phyloP scores from a whole-genome alignment of 2,888 invertebrate genomes.

The Rhingia rostrata region DNA sequence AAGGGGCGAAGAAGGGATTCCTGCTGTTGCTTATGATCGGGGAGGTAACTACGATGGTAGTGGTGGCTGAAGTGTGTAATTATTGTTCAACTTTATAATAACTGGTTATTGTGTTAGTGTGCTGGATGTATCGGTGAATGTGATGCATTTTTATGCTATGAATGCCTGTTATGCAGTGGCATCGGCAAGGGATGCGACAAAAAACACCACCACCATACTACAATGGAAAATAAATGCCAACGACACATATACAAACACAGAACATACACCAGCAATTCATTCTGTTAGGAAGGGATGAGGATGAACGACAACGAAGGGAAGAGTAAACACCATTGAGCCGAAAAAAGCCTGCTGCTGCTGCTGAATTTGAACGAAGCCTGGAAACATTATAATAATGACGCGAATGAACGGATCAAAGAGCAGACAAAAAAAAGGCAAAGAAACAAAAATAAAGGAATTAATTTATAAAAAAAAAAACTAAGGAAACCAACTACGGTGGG shows the following conservation, averaged over 20 bases:
- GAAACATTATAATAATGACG: conserved; percentile 70
- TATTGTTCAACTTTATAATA: conserved; percentile 58
- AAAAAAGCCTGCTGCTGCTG: conserved; percentile 64
- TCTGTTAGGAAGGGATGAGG: conserved; percentile 49
- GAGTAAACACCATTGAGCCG: conserved; percentile 62
- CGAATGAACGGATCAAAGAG: conserved; percentile 69
- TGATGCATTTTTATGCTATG: conserved; percentile 46
- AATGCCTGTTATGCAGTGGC: conserved; percentile 39
- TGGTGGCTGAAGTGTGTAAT: conserved; percentile 43
- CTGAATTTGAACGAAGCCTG: conserved; percentile 58
- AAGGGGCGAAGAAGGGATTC: conserved; percentile 71
- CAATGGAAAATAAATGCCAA: background rate
- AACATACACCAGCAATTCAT: conserved; percentile 6
- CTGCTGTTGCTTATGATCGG: conserved; percentile 49
- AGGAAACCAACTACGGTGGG: conserved; percentile 23
- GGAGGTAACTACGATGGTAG: conserved; percentile 17
- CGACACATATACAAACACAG: conserved; percentile 1
- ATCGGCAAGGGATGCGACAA: conserved; percentile 71
- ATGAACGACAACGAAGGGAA: conserved; percentile 42
- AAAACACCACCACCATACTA: conserved; percentile 44
- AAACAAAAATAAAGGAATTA: conserved; percentile 66
- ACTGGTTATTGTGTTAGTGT: conserved; percentile 72
- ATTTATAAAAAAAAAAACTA: conserved; percentile 38
- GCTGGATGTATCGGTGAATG: conserved; percentile 12
- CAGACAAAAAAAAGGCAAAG: conserved; percentile 17